Conservation (phyloP, 1,140 invertebrate species). For the Bombyx mori region DNA sequence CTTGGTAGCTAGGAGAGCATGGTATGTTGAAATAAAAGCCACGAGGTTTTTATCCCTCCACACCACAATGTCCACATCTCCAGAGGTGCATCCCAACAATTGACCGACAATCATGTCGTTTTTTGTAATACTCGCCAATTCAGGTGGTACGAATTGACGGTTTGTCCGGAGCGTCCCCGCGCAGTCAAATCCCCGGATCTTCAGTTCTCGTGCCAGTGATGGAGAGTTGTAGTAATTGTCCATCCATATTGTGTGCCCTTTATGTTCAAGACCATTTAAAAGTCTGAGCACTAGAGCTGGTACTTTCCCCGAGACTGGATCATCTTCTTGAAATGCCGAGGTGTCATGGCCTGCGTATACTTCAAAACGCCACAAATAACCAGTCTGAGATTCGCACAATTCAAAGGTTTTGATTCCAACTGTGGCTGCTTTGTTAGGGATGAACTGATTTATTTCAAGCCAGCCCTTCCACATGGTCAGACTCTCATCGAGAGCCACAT, state of each 20-base stretch:
- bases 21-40: conserved; percentile 10
- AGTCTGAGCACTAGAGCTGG: not conserved
- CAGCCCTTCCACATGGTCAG: conserved; percentile 18
- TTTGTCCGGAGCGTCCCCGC: conserved; percentile 12
- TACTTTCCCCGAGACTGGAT: too few species aligned
- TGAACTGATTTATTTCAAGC: conserved; percentile 14
- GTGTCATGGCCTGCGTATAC: not conserved
- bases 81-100: conserved; percentile 8
- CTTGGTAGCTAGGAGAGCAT: not conserved
- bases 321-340: too few species aligned
- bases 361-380: conserved; percentile 16
- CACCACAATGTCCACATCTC: conserved; percentile 4
- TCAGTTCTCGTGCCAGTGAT: conserved; percentile 8
- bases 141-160: conserved; percentile 3
- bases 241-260: conserved; percentile 1
- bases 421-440: conserved; percentile 14
- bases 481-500: conserved; percentile 19
- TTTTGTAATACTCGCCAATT: not conserved
- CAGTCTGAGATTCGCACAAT: conserved; percentile 21
- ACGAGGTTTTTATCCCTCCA: conserved; percentile 8
- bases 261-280: too few species aligned
- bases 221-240: conserved; percentile 27
- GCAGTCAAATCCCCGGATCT: too few species aligned
- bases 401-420: conserved; percentile 20
- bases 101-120: conserved; percentile 5